Evolutionary conservation across 1,140 invertebrate species (phyloP), one percentile per base, ranked within the genome.

Genomic region (Adoxophyes honmai): DNA sequence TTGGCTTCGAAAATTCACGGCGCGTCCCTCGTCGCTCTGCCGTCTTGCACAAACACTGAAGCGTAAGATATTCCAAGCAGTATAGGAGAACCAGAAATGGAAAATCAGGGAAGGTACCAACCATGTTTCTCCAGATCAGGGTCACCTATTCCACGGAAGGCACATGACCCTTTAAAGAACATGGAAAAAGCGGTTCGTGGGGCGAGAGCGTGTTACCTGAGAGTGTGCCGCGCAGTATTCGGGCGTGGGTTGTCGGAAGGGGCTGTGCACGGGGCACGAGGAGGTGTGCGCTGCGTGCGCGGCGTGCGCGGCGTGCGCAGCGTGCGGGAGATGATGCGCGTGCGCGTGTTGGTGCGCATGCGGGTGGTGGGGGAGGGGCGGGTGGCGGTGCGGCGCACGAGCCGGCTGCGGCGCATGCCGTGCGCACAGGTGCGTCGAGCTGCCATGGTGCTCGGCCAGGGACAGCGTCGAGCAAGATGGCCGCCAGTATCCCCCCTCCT

Each of bases 181-280:
- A 53, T 35, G 11, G 10, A 53, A 35, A 34, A 53, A 5, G 4
- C 10, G 33, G 11, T 53, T 16, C 21, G 21, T 16, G 42, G 42
- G 16, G 42, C 34, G 11, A 42, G 55, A 66, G 60, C n/a, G 59
- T 58, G 21, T 21, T 54, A 88, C 86, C 86, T 88, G 86, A 64
- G 83, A 78, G 64, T 88, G 85, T n/a, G 85, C 83, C 5, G 85
- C 85, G 54, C 85, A 88, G 59, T 80, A 88, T 53, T 88, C 85
- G 7, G 85, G 85, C 58, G 85, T 81, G 4, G 85, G 85, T 63
- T 88, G 85, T 55, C 85, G 76, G 65, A 86, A 88, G 0, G 85
- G 85, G 59, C 85, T 88, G 71, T 88, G 85, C 59, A 88, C 85
- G 11, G 85, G 85, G 61, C 85, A 88, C 56, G 83, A 74, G 59